These are phyloP conservation scores for Labia minor DNA, from an alignment of 2,888 invertebrate species.

Conservation along the genomic window DNA sequence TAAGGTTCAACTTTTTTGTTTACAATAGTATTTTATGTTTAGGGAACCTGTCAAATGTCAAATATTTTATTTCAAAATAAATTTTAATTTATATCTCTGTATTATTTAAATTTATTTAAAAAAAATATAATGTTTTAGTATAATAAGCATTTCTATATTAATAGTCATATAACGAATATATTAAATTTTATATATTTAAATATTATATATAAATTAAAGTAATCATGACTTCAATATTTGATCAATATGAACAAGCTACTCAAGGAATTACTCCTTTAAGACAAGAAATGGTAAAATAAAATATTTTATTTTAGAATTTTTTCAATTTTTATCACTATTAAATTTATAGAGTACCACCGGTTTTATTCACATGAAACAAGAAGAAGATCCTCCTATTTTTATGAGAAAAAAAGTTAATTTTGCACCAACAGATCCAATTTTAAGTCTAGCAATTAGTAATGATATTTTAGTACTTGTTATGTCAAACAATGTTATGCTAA, in stretches of 20 bases:
- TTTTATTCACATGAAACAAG: conserved; percentile 48
- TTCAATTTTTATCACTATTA: too few relatives aligned
- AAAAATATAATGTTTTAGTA: too few relatives aligned
- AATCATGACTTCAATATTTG: conserved; percentile 68
- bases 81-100: too few relatives aligned
- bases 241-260: conserved; percentile 73
- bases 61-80: too few relatives aligned
- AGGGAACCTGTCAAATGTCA: too few relatives aligned
- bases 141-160: too few relatives aligned
- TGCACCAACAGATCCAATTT: conserved; percentile 65
- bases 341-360: conserved; percentile 39
- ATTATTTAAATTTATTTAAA: too few relatives aligned
- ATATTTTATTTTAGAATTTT: conserved; percentile 26
- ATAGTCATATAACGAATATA: not conserved
- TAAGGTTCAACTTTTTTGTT: too few relatives aligned
- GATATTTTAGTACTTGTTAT: conserved; percentile 75
- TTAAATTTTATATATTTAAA: not conserved
- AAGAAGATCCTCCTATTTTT: conserved; percentile 75
- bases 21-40: too few relatives aligned
- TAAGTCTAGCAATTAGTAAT: conserved; percentile 68
- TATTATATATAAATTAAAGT: not conserved
- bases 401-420: conserved; percentile 72
- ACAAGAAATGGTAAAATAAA: conserved; percentile 40
- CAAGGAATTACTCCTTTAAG: conserved; percentile 35
- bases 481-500: conserved; percentile 66